Conservation (phyloP, 2,797 vertebrate species). For the Mormyrus proboscirostris region DNA sequence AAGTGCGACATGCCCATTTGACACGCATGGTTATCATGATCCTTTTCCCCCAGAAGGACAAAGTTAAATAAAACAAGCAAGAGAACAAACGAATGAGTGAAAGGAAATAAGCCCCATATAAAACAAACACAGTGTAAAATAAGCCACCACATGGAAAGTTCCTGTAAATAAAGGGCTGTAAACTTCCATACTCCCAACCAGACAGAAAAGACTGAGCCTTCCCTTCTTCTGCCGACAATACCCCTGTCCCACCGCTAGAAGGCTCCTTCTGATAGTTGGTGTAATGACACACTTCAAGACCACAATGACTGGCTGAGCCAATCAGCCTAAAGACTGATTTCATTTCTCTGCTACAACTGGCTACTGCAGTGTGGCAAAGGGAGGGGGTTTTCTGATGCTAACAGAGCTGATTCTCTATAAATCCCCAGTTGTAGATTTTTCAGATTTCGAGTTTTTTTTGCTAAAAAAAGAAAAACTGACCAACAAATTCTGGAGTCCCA, state of each 20-base stretch:
- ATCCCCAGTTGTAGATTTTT: not conserved
- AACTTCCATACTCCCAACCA: not conserved
- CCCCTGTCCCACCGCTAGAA: not conserved
- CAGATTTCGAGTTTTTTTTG: not conserved
- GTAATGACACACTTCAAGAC: not conserved
- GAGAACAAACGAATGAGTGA: not conserved
- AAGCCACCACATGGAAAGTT: not conserved
- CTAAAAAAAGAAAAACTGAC: constrained; percentile 58
- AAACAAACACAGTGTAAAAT: not conserved
- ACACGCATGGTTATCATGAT: not conserved
- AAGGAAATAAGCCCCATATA: not conserved
- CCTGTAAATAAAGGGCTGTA: not conserved
- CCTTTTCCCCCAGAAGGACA: not conserved
- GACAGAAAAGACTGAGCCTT: not conserved
- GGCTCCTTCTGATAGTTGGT: not conserved
- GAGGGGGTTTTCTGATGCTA: not conserved
- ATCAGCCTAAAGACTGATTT: not conserved
- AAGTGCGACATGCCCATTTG: not conserved
- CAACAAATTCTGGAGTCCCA: constrained; percentile 97
- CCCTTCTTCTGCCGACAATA: not conserved
- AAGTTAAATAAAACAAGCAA: not conserved
- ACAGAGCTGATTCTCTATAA: not conserved
- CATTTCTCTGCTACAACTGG: not conserved
- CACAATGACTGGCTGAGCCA: not conserved
- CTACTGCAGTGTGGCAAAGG: not conserved